These are phyloP conservation scores for Uromys caudimaculatus DNA, from an alignment of 2,797 vertebrate genomes.

Conservation along the genomic window DNA sequence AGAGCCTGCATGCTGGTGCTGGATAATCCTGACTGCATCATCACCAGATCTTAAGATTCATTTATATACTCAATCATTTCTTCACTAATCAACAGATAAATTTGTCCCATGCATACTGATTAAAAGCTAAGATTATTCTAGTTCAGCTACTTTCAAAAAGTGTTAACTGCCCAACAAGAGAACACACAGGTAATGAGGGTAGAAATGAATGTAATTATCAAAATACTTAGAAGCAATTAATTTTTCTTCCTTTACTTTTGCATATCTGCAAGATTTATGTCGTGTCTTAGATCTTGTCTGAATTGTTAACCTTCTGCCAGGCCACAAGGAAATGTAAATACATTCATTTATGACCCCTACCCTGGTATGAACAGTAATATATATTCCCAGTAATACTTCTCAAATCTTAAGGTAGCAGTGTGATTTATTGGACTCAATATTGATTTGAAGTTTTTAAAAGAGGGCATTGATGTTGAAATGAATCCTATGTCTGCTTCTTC, in stretches of 20 bases:
- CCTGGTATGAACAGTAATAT: not conserved
- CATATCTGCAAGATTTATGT: not conserved
- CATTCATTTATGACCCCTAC: not conserved
- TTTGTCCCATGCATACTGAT: constrained; percentile 20
- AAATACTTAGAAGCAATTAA: not conserved
- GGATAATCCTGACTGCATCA: not conserved
- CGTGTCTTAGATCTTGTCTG: not conserved
- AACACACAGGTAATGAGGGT: not conserved
- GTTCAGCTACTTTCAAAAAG: not conserved
- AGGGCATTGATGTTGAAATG: not conserved
- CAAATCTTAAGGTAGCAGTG: constrained; percentile 6
- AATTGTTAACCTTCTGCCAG: not conserved
- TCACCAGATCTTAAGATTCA: not conserved
- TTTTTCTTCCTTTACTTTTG: not conserved
- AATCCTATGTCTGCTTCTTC: constrained; percentile 1
- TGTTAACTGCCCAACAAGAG: not conserved
- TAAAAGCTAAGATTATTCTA: not conserved
- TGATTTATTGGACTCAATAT: constrained; percentile 24
- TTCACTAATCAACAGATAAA: not conserved
- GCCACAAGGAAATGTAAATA: not conserved
- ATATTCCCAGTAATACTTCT: not conserved
- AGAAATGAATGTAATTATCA: not conserved
- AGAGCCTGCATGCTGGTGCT: not conserved
- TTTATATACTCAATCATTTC: not conserved
- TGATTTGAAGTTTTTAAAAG: constrained; percentile 5